These are phyloP conservation scores for Pomacea canaliculata DNA, from an alignment of 2,888 invertebrate genomes.

Conservation along the genomic window DNA sequence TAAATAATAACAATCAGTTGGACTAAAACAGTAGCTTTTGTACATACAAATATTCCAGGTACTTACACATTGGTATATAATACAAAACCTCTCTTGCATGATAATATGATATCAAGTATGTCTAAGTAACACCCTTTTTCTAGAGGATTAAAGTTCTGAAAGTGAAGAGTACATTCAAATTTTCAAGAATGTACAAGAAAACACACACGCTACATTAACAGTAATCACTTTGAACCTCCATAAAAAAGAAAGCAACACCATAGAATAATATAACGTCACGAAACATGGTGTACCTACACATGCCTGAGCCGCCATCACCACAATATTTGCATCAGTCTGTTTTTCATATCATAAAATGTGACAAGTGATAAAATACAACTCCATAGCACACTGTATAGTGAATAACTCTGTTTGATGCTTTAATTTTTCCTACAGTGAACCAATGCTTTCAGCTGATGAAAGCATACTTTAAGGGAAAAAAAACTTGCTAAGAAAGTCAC, in stretches of 20 bases:
- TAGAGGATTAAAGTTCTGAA: not conserved
- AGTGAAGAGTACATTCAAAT: not conserved
- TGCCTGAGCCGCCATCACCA: slow-evolving; percentile 25
- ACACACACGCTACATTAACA: not conserved
- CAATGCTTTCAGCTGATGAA: too few relatives aligned
- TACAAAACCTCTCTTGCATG: slow-evolving; percentile 27
- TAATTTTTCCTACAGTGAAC: not conserved
- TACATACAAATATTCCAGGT: slow-evolving; percentile 11
- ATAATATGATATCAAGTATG: slow-evolving; percentile 20
- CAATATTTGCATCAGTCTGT: not conserved
- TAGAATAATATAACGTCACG: not conserved
- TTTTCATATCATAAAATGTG: not conserved
- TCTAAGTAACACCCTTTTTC: slow-evolving; percentile 15
- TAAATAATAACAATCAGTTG: slow-evolving; percentile 27
- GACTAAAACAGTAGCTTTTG: slow-evolving; percentile 24
- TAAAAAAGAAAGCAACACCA: slow-evolving; percentile 11
- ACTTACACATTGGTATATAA: slow-evolving; percentile 24
- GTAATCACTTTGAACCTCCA: not conserved
- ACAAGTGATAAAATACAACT: slow-evolving; percentile 5
- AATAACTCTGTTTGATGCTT: not conserved
- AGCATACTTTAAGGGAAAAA: too few relatives aligned
- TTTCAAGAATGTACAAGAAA: slow-evolving; percentile 7
- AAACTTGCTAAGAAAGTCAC: too few relatives aligned
- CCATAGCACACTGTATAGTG: not conserved
- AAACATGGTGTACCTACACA: slow-evolving; percentile 10